Evolutionary conservation across 1,140 invertebrate species (phyloP), one percentile per base, ranked within the genome.

Genomic region (Nasonia longicornis): DNA sequence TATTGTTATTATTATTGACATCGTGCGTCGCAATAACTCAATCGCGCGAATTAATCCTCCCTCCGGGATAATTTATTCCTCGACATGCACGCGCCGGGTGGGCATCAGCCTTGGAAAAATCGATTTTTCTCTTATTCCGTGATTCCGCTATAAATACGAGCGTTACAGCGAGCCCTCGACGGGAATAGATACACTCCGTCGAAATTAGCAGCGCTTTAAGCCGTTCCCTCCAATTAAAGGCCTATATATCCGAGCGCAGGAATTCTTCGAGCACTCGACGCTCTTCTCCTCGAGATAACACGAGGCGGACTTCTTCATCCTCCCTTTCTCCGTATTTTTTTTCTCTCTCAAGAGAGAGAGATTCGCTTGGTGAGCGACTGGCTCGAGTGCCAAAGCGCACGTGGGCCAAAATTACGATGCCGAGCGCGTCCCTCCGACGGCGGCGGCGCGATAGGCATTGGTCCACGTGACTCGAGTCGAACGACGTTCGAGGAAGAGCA

Each of bases 351-450:
- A 58, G 70, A 48, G 63, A 84, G 79, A 82, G 63, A 84, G 79
- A 82, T 82, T 79, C 75, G 79, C 83, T 85, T 82, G 84, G 83
- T 72, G 80, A 79, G 77, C 79, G 81, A 75, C 81, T 83, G 83
- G 52, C 72, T 69, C 77, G 77, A 82, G 79, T 71, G 80, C 64
- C 42, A 71, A 72, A 69, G 63, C 16, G 74, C 48, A 71, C 67
- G 77, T 72, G 77, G 69, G 16, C 2, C 45, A 66, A 81, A 81
- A 81, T 81, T 81, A 81, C 80, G 80, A 81, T 77, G 80, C 80
- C 74, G 67, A 70, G 48, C 73, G 74, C 80, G 80, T 82, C 81
- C 76, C 75, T 64, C 76, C 73, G 2, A 31, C 22, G 31, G 4
- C 16, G 48, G 12, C 22, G 31, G 4, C 16, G 48, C 29, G 66